Base-by-base conservation (phyloP, 2,888 invertebrate genomes). In the Drosophila algonquin region DNA sequence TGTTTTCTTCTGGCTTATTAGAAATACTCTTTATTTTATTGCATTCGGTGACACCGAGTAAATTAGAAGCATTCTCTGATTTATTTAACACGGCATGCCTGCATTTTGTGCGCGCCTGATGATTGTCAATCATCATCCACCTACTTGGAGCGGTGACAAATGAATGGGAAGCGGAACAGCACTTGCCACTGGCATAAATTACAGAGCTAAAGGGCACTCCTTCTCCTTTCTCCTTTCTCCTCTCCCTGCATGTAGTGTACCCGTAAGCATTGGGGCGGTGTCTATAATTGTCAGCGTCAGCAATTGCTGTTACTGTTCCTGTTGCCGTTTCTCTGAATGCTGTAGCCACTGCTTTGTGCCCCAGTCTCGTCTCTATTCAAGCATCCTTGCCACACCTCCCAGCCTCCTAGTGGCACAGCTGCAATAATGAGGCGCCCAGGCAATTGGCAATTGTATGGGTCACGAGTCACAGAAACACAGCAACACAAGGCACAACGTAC, bases 341-440 rank as follows among this genome's bases (percentile, higher is more conserved):
- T 21, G 12, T 55, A 12, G 46, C 55, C 21, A 21, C 35, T 35
- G 35, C 35, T 68, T 68, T 55, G 46, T 46, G 55, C 54, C 51
- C 32, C 30, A 8, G 30, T 30, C 30, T 30, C 30, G 30, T 30
- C 30, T 30, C 30, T 44, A 51, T n/a, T 51, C 16, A 12, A 6
- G 40, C 61, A 48, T 48, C 30, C 55, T 40, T 32, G 44, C 24
- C 61, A 54, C 65, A 50, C 54, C 46, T 57, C 45, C 50, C 18
- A 10, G 35, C 30, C 47, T 35, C 30, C 47, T 35, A n/a, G 48
- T 27, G 51, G 55, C 27, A 18, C 61, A 64, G 62, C 62, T 73
- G 67, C 79, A 64, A 60, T 86, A 83, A 83, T 83, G 81, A 83
- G 87, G 18, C 69, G 56, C 59, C 53, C 56, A 55, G 59, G 10